Percentiles rank a stretch among this genome's conserved stretches.
phyloP scores from a whole-genome alignment of 2,113 vertebrate genomes.

The Gymnocephalus cernua region DNA sequence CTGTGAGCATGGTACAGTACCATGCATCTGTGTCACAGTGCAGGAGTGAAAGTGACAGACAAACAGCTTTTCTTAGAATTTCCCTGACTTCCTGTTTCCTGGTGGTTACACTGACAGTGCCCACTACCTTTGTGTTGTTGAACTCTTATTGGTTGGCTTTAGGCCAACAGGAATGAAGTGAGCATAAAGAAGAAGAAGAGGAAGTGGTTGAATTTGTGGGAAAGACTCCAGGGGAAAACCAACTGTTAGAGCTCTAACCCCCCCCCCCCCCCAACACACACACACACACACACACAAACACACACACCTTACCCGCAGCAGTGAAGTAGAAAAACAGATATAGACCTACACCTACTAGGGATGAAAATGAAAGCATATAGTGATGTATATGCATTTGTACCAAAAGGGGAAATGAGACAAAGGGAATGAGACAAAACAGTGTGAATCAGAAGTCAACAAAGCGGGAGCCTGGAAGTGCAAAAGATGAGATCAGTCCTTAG shows the following conservation, averaged over 20 bases:
- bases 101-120: constrained; percentile 61
- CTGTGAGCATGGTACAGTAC: constrained; percentile 36
- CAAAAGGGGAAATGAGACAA: constrained; percentile 53
- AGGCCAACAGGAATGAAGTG: constrained; percentile 66
- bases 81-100: constrained; percentile 80
- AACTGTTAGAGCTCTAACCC: constrained; percentile 61
- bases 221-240: constrained; percentile 74
- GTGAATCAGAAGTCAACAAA: constrained; percentile 63
- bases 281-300: background rate
- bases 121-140: constrained; percentile 62
- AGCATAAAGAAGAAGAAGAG: constrained; percentile 55
- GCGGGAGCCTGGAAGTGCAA: constrained; percentile 53
- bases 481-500: constrained; percentile 79
- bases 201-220: constrained; percentile 75
- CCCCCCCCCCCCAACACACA: too few relatives aligned
- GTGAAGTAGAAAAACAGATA: constrained; percentile 11
- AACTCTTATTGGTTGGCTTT: constrained; percentile 73
- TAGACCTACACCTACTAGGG: background rate
- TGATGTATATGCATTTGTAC: background rate
- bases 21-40: constrained; percentile 25
- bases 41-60: constrained; percentile 65
- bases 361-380: constrained; percentile 22
- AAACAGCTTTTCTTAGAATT: constrained; percentile 67
- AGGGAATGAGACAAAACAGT: constrained; percentile 42
- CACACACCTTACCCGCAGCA: background rate